Percentiles rank a stretch among this genome's conserved stretches.
phyloP scores from a whole-genome alignment of 2,888 invertebrate species.

The Plagiodera versicolora region DNA sequence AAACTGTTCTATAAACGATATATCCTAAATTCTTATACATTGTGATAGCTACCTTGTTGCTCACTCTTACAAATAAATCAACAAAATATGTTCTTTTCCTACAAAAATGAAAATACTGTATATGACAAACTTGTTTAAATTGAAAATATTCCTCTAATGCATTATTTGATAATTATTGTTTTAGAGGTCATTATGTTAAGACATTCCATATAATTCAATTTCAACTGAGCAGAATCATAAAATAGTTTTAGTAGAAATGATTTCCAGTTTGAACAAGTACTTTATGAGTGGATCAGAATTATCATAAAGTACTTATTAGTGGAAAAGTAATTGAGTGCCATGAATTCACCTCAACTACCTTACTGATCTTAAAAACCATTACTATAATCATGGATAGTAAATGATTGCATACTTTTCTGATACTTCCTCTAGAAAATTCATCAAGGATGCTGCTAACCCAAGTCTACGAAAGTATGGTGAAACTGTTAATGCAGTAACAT shows the following conservation, averaged over 20 bases:
- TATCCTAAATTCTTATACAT: conserved; percentile 98
- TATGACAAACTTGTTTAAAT: too few species aligned
- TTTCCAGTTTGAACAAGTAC: too few species aligned
- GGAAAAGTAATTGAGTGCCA: too few species aligned
- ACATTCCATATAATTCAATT: too few species aligned
- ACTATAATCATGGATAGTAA: too few species aligned
- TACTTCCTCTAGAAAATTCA: conserved; percentile 92
- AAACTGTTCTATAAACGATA: conserved; percentile 91
- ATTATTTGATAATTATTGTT: too few species aligned
- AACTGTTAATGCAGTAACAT: conserved; percentile 97
- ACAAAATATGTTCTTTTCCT: conserved; percentile 97
- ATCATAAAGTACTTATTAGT: background rate
- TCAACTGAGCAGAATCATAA: too few species aligned
- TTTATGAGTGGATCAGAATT: conserved; percentile 3
- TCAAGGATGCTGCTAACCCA: conserved; percentile 89
- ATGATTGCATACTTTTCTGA: conserved; percentile 87
- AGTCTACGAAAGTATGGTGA: conserved; percentile 91
- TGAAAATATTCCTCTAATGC: too few species aligned
- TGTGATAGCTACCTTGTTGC: conserved; percentile 94
- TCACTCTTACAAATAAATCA: conserved; percentile 96
- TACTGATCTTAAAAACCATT: too few species aligned
- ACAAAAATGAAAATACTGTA: conserved; percentile 45
- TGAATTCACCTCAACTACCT: too few species aligned
- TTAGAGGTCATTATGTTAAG: too few species aligned
- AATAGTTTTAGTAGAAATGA: too few species aligned